Conservation (phyloP, 2,797 vertebrate species). For the Pangasius krempfi region DNA sequence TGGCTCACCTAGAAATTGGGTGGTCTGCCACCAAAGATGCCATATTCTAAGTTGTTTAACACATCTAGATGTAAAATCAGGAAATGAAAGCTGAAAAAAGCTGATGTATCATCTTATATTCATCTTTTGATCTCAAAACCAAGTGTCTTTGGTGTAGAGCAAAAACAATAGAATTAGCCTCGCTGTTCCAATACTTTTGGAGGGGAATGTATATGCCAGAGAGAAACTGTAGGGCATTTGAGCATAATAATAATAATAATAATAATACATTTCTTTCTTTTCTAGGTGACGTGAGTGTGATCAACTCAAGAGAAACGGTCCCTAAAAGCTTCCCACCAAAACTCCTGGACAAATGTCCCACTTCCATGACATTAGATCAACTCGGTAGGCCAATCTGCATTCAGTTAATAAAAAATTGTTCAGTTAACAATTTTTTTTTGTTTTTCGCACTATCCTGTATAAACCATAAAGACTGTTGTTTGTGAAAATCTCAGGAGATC, state of each 20-base stretch:
- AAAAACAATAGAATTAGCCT: neutral
- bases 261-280: slow-evolving; percentile 9
- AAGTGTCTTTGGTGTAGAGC: neutral
- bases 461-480: too few species aligned
- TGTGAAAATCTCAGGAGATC: too few species aligned
- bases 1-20: neutral
- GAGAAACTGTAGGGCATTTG: neutral
- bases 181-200: neutral
- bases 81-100: neutral
- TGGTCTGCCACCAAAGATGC: neutral
- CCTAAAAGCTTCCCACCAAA: slow-evolving; percentile 59
- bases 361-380: accelerated
- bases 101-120: neutral
- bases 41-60: neutral
- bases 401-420: neutral
- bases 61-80: neutral
- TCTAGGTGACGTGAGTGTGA: slow-evolving; percentile 72
- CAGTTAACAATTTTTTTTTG: too few species aligned
- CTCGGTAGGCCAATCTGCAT: neutral
- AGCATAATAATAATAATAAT: neutral
- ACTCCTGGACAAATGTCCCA: slow-evolving; percentile 66
- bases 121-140: neutral
- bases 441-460: too few species aligned
- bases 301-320: slow-evolving; percentile 77
- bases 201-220: neutral